phyloP scores from a whole-genome alignment of 2,797 vertebrate genomes.

The Dicrostonyx torquatus region DNA sequence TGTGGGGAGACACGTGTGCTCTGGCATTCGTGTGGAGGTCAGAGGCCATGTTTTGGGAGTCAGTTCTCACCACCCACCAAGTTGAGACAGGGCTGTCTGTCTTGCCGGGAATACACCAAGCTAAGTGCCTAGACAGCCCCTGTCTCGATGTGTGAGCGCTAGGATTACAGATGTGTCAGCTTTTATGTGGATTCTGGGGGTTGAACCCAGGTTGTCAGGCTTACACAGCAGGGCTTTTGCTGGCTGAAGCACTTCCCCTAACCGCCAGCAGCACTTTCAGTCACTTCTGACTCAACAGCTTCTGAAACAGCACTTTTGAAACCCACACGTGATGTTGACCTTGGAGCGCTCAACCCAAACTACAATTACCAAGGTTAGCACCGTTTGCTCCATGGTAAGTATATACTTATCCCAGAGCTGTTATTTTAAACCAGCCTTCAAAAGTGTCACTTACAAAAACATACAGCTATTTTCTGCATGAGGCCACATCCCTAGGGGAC shows the following conservation, averaged over 20 bases:
- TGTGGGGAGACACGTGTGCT: background rate
- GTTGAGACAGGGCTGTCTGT: background rate
- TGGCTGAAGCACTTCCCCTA: background rate
- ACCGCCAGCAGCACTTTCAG: background rate
- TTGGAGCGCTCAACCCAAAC: background rate
- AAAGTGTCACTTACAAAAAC: slow-evolving; percentile 58
- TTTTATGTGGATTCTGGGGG: background rate
- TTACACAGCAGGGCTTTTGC: too few relatives aligned
- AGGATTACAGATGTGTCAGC: background rate
- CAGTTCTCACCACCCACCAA: too few relatives aligned
- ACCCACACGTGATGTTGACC: background rate
- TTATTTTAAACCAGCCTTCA: slow-evolving; percentile 48
- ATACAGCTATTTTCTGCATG: background rate
- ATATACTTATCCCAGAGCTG: background rate
- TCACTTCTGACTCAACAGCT: background rate
- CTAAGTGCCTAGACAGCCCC: too few relatives aligned
- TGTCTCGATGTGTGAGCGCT: background rate
- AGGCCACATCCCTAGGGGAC: background rate
- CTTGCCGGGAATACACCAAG: too few relatives aligned
- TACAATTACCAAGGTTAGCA: background rate
- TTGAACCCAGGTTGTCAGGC: background rate
- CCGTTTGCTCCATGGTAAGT: background rate
- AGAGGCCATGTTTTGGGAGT: background rate
- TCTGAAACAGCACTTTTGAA: background rate
- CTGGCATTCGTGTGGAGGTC: background rate